Base-by-base conservation (phyloP, 30 jellyfish, hydroid and myxozoan genomes). In the Turritopsis rubra region DNA sequence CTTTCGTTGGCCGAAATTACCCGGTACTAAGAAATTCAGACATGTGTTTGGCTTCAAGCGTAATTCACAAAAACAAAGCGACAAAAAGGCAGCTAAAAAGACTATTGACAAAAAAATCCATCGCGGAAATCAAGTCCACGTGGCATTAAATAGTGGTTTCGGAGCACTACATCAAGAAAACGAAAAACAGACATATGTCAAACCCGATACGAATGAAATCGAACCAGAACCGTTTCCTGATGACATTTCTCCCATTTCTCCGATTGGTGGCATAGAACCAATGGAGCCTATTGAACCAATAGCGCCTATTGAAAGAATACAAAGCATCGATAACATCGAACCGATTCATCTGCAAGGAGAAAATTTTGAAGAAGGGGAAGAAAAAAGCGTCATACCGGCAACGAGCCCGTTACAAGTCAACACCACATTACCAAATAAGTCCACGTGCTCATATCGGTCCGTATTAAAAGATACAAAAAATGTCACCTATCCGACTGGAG, bases 221-320 rank as follows among this genome's bases (percentile, higher is more conserved):
- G 60, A 41, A 41, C 60, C 60, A 41, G 60, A 41, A 41, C 60
- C 60, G 13, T 41, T 41, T 41, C 60, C 60, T 41, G 60, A 41
- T 41, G 60, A 19, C 21, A 68, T 68, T 68, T 27, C 31, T 9
- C 77, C 77, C 16, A 68, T 68, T n/a, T 23, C 28, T 68, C 77
- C 77, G 30, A 68, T 68, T 22, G 77, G 31, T 7, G 28, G 31
- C 8, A 68, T 68, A n/a, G 77, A 68, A 19, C 77, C 77, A 68
- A 9, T 68, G 28, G 77, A 68, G 19, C 77, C 77, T 68, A 68
- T 68, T 7, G 77, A 68, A 27, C 77, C 77, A 22, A 68, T 68
- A 8, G 16, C 28, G 30, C 77, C 77, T 68, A 68, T 68, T 68
- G 77, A 68, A 19, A 16, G 77, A 68, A 68, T 68, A 68, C 31